Evolutionary conservation across 2,888 invertebrate genomes (phyloP).

Genomic region (Acrobeloides nanus): DNA sequence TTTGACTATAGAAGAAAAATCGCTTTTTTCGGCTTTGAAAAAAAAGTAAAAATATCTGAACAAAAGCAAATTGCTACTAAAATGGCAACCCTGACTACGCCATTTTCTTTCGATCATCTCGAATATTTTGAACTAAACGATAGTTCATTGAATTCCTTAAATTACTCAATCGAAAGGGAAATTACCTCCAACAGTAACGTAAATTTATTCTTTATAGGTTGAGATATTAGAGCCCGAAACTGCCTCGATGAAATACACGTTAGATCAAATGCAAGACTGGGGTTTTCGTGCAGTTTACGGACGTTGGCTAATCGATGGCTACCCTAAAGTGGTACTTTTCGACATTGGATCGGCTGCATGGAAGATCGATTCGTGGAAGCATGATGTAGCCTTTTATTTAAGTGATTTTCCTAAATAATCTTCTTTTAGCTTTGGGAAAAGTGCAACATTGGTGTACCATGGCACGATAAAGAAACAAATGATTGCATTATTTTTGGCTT

Average conservation of each 20-base stretch:
- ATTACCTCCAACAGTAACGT: too few species aligned
- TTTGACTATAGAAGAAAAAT: too few species aligned
- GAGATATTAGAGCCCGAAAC: conserved; percentile 79
- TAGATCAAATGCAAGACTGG: conserved; percentile 65
- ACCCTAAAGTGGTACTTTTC: conserved; percentile 91
- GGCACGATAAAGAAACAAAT: conserved; percentile 87
- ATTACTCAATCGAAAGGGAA: too few species aligned
- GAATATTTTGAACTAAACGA: too few species aligned
- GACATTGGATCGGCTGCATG: conserved; percentile 92
- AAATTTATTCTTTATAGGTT: too few species aligned
- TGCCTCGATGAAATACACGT: conserved; percentile 65
- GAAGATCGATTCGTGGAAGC: conserved; percentile 89
- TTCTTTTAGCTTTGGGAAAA: conserved; percentile 69
- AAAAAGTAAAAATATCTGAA: too few species aligned
- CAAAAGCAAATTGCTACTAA: too few species aligned
- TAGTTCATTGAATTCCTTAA: too few species aligned
- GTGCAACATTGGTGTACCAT: conserved; percentile 81
- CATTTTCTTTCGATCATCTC: too few species aligned
- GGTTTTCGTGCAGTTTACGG: conserved; percentile 90
- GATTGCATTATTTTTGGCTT: conserved; percentile 93
- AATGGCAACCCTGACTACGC: too few species aligned
- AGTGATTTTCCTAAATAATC: neutral
- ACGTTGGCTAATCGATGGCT: conserved; percentile 99
- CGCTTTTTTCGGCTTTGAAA: too few species aligned
- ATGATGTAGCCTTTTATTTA: conserved; percentile 56